Percentiles rank a stretch among this genome's conserved stretches.
These are phyloP conservation scores for Protodeltote pygarga DNA, from an alignment of 2,888 invertebrate species.

Conservation along the genomic window DNA sequence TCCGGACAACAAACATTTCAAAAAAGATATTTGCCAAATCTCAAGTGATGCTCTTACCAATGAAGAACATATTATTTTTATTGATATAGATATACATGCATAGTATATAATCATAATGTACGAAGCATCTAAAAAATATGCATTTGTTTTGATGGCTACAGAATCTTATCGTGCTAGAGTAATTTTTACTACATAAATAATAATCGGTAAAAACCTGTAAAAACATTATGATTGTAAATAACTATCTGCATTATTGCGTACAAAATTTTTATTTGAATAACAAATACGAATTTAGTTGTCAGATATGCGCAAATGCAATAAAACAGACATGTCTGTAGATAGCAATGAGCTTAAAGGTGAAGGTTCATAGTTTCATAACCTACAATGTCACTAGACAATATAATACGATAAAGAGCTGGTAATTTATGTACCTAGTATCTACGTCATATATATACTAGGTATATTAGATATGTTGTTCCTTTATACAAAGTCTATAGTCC, in stretches of 20 bases:
- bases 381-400: constrained; percentile 24
- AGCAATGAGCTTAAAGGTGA: constrained; percentile 44
- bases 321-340: constrained; percentile 21
- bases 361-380: constrained; percentile 33
- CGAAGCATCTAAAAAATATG: no score
- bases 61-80: no score
- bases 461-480: constrained; percentile 1
- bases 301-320: constrained; percentile 15
- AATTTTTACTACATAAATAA: no score
- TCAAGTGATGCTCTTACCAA: no score
- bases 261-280: constrained; percentile 2
- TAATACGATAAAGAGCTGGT: constrained; percentile 7
- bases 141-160: no score
- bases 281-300: constrained; percentile 24
- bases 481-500: neutral
- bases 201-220: no score
- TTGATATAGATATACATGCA: no score
- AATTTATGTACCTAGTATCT: neutral
- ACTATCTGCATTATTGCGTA: constrained; percentile 9
- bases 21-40: no score
- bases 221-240: no score
- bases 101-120: no score
- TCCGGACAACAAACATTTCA: no score
- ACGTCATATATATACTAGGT: neutral
- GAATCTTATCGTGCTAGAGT: no score